phyloP scores from a whole-genome alignment of 2,797 vertebrate genomes.

The Molossus alvarezi region DNA sequence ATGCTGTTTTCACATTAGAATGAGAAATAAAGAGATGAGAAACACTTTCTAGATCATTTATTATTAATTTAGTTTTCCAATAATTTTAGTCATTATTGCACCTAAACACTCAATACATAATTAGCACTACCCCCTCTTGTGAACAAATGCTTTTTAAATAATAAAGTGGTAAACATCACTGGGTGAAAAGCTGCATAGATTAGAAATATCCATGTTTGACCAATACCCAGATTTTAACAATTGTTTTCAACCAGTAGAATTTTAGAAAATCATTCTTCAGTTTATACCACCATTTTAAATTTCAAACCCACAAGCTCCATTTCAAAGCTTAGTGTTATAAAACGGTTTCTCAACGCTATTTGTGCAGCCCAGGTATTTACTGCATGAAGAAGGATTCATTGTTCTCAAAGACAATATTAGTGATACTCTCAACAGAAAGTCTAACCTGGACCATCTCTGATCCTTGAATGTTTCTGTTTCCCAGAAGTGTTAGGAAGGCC shows the following conservation, averaged over 20 bases:
- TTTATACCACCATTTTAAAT: constrained; percentile 13
- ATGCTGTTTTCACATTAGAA: background rate
- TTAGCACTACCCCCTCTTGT: background rate
- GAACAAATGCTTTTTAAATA: background rate
- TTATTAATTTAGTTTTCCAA: constrained; percentile 41
- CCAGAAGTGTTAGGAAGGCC: background rate
- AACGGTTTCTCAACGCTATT: background rate
- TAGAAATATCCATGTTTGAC: constrained; percentile 7
- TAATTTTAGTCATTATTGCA: background rate
- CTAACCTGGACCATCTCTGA: background rate
- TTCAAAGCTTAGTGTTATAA: background rate
- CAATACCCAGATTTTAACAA: constrained; percentile 37
- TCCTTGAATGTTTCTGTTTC: background rate
- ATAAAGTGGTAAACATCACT: background rate
- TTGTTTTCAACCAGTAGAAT: constrained; percentile 6
- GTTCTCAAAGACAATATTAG: background rate
- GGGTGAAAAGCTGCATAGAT: background rate
- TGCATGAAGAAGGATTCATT: background rate
- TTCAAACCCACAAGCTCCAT: background rate
- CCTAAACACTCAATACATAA: background rate
- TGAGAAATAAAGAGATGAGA: constrained; percentile 30
- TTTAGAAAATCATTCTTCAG: constrained; percentile 32
- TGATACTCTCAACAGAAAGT: background rate
- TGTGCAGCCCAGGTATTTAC: background rate
- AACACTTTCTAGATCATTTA: background rate